Evolutionary conservation across 2,113 vertebrate genomes (phyloP).

Genomic region (Cynopterus brachyotis): DNA sequence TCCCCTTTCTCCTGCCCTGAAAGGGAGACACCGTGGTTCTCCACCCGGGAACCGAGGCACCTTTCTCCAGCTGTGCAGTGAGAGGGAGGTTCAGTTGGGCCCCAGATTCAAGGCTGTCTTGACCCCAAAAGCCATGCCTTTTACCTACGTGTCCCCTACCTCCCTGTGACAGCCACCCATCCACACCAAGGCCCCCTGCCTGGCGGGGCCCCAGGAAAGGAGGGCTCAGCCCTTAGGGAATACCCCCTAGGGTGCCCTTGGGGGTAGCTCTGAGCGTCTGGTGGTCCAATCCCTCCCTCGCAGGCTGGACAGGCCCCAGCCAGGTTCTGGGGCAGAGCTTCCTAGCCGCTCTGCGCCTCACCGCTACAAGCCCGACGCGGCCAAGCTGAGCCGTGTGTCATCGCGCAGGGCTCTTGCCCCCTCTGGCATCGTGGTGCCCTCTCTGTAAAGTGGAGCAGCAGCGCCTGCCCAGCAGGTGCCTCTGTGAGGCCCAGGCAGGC

Average conservation of each 20-base stretch:
- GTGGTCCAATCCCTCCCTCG: background rate
- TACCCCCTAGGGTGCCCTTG: background rate
- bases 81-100: background rate
- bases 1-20: background rate
- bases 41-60: background rate
- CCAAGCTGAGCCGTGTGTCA: no score
- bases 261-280: background rate
- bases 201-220: background rate
- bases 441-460: no score
- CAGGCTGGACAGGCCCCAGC: background rate
- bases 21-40: background rate
- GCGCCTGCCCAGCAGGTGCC: background rate
- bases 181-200: background rate
- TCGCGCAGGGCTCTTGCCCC: background rate
- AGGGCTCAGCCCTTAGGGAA: background rate
- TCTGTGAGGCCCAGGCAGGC: background rate
- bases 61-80: background rate
- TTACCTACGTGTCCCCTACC: background rate
- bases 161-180: background rate
- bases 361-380: background rate
- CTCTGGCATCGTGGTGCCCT: background rate
- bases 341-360: fast-evolving
- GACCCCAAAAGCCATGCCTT: background rate
- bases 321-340: background rate
- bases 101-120: background rate